Conservation (phyloP, 2,888 invertebrate species). For the Nomada fucata region DNA sequence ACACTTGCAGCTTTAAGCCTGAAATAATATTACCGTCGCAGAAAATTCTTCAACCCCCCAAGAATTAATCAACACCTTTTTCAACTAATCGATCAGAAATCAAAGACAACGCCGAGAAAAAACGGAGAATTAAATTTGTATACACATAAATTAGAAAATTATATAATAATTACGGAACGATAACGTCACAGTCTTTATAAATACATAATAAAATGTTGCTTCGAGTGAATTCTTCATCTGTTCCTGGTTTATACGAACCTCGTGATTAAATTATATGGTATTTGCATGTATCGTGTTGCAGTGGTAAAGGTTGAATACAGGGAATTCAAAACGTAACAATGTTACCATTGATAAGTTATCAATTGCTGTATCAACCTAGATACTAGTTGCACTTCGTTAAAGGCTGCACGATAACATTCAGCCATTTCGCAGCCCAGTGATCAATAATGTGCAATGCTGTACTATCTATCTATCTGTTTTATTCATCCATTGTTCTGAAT, state of each 20-base stretch:
- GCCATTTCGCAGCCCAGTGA: constrained; percentile 14
- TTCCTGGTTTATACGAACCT: no score
- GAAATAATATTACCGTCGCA: neutral
- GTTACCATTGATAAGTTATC: constrained; percentile 33
- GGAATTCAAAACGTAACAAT: constrained; percentile 14
- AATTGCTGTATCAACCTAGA: constrained; percentile 17
- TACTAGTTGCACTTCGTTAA: constrained; percentile 32
- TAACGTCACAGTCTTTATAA: neutral
- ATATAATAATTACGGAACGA: no score
- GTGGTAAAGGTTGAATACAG: neutral
- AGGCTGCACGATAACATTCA: constrained; percentile 1
- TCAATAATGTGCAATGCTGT: constrained; percentile 14
- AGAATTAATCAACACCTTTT: neutral
- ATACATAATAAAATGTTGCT: neutral
- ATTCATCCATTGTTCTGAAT: neutral
- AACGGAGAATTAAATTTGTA: no score
- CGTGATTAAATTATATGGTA: neutral
- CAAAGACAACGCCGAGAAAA: neutral
- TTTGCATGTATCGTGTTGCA: neutral
- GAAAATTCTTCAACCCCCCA: neutral
- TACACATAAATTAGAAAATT: no score
- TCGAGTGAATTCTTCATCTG: no score
- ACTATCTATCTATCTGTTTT: neutral
- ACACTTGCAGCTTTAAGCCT: no score
- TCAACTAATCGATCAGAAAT: neutral